A percentile compares a stretch with the other conserved stretches of the same genome.
These are phyloP conservation scores for Sardinella longiceps DNA, from an alignment of 2,797 vertebrate species.

Conservation along the genomic window DNA sequence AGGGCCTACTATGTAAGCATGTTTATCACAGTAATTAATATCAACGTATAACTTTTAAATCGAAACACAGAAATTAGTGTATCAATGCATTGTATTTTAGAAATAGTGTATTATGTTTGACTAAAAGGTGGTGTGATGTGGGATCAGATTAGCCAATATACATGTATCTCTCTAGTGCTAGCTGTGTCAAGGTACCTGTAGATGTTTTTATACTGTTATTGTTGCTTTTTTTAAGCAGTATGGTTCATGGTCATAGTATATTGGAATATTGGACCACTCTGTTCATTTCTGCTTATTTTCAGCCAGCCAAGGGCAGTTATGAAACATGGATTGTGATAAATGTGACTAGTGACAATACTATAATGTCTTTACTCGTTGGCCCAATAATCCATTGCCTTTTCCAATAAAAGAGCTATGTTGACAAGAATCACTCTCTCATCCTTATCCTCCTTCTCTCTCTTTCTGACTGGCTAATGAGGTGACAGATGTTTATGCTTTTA, in stretches of 20 bases:
- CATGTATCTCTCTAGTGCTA: too few species aligned
- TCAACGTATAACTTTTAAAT: too few species aligned
- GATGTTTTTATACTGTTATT: neutral
- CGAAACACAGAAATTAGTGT: too few species aligned
- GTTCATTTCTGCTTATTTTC: neutral
- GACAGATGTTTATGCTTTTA: neutral
- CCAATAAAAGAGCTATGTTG: neutral
- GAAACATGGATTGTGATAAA: neutral
- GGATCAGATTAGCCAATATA: too few species aligned
- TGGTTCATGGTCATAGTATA: too few species aligned
- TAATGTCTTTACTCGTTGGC: neutral
- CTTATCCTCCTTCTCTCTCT: neutral
- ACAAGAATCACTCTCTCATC: neutral
- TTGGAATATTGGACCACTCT: neutral
- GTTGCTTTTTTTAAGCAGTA: too few species aligned
- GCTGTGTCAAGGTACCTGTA: neutral
- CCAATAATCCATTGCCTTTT: neutral
- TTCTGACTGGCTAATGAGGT: neutral
- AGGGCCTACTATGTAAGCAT: neutral
- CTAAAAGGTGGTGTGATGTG: too few species aligned
- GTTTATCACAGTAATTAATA: too few species aligned
- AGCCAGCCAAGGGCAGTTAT: neutral
- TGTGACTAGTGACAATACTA: neutral
- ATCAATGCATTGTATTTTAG: too few species aligned
- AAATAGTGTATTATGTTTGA: too few species aligned